Conservation (phyloP, 2,797 vertebrate species). For the Poecilia wingei region DNA sequence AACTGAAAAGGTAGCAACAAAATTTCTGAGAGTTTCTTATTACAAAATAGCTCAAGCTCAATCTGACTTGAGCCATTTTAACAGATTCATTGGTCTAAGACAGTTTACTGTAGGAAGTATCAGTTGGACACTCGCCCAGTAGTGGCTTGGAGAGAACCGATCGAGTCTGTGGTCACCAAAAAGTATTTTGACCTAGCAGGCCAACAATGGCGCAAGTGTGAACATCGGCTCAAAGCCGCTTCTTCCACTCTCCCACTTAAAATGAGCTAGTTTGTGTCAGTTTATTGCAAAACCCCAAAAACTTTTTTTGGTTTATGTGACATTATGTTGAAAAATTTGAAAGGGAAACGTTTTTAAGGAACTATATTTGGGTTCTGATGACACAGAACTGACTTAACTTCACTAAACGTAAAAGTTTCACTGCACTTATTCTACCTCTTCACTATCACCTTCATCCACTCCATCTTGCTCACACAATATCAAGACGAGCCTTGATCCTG, state of each 20-base stretch:
- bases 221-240: not conserved
- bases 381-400: not conserved
- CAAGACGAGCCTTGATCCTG: conserved; percentile 51
- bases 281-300: not conserved
- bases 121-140: no score
- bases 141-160: not conserved
- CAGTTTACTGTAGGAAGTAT: no score
- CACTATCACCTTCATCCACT: conserved; percentile 40
- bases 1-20: not conserved
- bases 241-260: not conserved
- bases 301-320: not conserved
- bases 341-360: not conserved
- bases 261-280: not conserved
- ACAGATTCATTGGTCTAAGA: no score
- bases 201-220: not conserved
- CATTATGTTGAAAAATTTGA: not conserved
- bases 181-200: not conserved
- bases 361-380: not conserved
- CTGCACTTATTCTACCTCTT: conserved; percentile 6
- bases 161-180: not conserved
- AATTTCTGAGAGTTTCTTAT: not conserved
- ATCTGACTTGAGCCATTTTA: not conserved
- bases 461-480: conserved; percentile 34
- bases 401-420: not conserved
- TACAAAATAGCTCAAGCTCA: not conserved